Evolutionary conservation across 2,888 invertebrate species (phyloP).

Genomic region (Sphecodes monilicornis): DNA sequence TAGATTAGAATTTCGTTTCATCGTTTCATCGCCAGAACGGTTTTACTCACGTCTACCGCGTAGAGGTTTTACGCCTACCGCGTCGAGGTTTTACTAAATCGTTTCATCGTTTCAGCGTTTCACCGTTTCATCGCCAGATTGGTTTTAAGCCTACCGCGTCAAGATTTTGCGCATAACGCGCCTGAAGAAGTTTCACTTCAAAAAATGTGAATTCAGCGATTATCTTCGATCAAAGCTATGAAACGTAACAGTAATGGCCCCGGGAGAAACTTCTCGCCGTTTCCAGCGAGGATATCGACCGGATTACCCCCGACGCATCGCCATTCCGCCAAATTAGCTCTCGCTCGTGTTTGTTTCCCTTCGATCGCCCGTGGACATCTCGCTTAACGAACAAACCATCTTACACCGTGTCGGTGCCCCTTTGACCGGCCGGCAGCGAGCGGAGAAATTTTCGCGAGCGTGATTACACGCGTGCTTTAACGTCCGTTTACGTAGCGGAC

Average conservation of each 20-base stretch:
- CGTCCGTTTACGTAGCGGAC: not conserved
- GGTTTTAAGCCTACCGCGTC: too few species aligned
- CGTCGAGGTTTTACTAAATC: too few species aligned
- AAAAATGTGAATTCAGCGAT: not conserved
- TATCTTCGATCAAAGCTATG: not conserved
- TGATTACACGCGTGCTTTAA: constrained; percentile 17
- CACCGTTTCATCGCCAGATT: too few species aligned
- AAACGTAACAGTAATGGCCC: not conserved
- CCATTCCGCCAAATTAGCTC: constrained; percentile 40
- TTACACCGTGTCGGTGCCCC: constrained; percentile 1
- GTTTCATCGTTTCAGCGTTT: too few species aligned
- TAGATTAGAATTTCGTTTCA: too few species aligned
- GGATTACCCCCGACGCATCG: constrained; percentile 57
- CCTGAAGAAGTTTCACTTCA: too few species aligned
- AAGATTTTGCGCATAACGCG: too few species aligned
- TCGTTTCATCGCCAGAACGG: too few species aligned
- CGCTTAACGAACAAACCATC: constrained; percentile 26
- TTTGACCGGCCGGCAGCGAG: constrained; percentile 15
- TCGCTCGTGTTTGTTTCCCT: constrained; percentile 41
- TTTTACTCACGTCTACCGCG: too few species aligned
- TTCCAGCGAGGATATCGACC: constrained; percentile 22
- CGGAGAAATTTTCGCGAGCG: constrained; percentile 31
- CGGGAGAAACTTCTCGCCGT: not conserved
- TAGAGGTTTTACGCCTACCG: too few species aligned
- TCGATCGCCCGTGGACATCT: constrained; percentile 24